Evolutionary conservation across 2,888 invertebrate species (phyloP).

Genomic region (Cataglyphis albicans): DNA sequence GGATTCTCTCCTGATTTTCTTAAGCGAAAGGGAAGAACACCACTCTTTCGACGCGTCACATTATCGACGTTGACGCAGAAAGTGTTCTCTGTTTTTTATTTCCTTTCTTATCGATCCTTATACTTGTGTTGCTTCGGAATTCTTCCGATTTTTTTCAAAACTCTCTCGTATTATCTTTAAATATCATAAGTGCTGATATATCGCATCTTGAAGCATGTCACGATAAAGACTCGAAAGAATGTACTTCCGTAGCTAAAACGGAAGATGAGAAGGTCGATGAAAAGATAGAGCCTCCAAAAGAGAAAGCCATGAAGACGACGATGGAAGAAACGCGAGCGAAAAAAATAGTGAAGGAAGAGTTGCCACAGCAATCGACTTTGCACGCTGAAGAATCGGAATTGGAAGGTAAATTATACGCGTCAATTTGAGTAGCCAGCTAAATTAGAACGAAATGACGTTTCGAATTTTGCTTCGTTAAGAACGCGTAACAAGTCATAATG

Average conservation of each 20-base stretch:
- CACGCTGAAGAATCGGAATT: constrained; percentile 84
- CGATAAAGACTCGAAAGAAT: constrained; percentile 58
- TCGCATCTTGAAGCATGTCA: constrained; percentile 42
- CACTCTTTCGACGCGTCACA: constrained; percentile 23
- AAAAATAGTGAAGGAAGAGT: constrained; percentile 84
- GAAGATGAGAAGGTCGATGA: constrained; percentile 81
- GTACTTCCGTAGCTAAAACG: constrained; percentile 82
- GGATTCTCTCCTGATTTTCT: constrained; percentile 36
- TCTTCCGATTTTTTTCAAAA: constrained; percentile 37
- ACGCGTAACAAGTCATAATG: neutral
- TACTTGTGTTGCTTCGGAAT: constrained; percentile 8
- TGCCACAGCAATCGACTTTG: constrained; percentile 84
- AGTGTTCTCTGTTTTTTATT: constrained; percentile 15
- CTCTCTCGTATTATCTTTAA: constrained; percentile 15
- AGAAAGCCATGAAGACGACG: constrained; percentile 68
- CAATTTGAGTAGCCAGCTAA: constrained; percentile 4
- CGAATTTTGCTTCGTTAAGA: constrained; percentile 12
- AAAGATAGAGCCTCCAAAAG: constrained; percentile 72
- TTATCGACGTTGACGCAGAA: constrained; percentile 58
- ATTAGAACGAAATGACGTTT: constrained; percentile 25
- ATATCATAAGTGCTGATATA: constrained; percentile 26
- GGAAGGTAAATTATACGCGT: constrained; percentile 79
- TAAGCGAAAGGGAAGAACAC: constrained; percentile 28
- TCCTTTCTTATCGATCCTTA: constrained; percentile 14
- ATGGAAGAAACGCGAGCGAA: constrained; percentile 80